These are phyloP conservation scores for Avahi laniger DNA, from an alignment of 2,797 vertebrate species.

Conservation along the genomic window DNA sequence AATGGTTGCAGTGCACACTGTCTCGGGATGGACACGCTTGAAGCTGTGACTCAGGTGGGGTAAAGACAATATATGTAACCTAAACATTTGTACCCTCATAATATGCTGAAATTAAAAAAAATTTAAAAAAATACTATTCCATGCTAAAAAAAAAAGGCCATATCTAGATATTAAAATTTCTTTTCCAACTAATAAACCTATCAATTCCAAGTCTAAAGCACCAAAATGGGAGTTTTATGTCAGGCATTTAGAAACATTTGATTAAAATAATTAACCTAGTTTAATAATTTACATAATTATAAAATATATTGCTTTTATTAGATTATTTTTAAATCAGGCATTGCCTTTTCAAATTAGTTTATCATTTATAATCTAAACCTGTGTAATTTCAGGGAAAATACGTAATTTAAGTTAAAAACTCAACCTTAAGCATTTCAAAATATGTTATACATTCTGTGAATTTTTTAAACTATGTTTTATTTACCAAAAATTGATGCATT, in stretches of 20 bases:
- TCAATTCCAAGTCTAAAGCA: slow-evolving; percentile 22
- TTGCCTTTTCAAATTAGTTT: slow-evolving; percentile 31
- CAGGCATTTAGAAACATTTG: slow-evolving; percentile 22
- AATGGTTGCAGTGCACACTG: no score
- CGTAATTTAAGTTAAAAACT: slow-evolving; percentile 33
- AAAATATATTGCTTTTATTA: not conserved
- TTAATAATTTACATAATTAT: slow-evolving; percentile 14
- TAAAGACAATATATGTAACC: no score
- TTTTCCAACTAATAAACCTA: slow-evolving; percentile 37
- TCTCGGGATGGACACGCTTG: no score
- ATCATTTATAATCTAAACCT: not conserved
- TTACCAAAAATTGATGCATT: slow-evolving; percentile 13
- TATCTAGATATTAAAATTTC: slow-evolving; percentile 10
- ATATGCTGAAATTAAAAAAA: no score
- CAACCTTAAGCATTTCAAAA: slow-evolving; percentile 39
- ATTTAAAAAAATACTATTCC: no score
- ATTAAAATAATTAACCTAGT: not conserved
- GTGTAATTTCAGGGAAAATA: not conserved
- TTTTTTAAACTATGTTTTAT: not conserved
- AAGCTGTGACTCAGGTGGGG: no score
- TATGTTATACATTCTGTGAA: not conserved
- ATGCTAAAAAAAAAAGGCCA: no score
- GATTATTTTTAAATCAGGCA: not conserved
- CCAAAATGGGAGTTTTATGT: not conserved
- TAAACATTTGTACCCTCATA: no score